Percentiles rank a stretch among this genome's conserved stretches.
Evolutionary conservation across 2,113 vertebrate genomes (phyloP).

Genomic region (Hoplias malabaricus): DNA sequence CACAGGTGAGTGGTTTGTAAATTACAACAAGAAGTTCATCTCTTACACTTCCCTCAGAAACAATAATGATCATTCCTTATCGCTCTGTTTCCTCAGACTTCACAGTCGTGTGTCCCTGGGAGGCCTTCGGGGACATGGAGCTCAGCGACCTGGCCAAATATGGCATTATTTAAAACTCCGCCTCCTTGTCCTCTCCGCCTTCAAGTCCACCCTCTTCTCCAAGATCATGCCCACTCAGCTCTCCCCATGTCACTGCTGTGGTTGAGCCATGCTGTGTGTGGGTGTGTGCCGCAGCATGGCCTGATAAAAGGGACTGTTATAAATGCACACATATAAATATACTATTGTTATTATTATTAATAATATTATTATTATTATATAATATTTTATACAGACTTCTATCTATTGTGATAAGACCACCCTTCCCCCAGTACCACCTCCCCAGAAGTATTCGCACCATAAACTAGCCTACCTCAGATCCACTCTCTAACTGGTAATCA

Average conservation of each 20-base stretch:
- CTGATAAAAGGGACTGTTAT: background rate
- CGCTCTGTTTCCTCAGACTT: constrained; percentile 76
- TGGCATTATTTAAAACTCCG: constrained; percentile 85
- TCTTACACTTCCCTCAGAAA: background rate
- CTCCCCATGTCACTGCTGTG: constrained; percentile 36
- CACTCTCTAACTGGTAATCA: background rate
- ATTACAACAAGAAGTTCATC: no score
- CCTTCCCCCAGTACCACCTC: background rate
- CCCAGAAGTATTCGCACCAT: background rate
- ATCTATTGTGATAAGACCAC: constrained; percentile 57
- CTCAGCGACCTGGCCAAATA: constrained; percentile 96
- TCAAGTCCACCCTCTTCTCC: constrained; percentile 15
- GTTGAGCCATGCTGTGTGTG: background rate
- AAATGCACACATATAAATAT: constrained; percentile 33
- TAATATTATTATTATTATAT: constrained; percentile 60
- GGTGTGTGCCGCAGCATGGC: background rate
- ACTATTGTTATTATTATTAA: constrained; percentile 38
- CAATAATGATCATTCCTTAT: background rate
- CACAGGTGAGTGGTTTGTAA: constrained; percentile 54
- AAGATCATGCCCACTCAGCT: background rate
- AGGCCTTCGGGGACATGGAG: constrained; percentile 97
- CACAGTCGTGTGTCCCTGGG: constrained; percentile 97
- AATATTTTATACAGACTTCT: constrained; percentile 61
- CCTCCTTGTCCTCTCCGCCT: constrained; percentile 40
- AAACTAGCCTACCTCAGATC: background rate